Base-by-base conservation (phyloP, 2,888 invertebrate genomes). In the Sesamia inferens region DNA sequence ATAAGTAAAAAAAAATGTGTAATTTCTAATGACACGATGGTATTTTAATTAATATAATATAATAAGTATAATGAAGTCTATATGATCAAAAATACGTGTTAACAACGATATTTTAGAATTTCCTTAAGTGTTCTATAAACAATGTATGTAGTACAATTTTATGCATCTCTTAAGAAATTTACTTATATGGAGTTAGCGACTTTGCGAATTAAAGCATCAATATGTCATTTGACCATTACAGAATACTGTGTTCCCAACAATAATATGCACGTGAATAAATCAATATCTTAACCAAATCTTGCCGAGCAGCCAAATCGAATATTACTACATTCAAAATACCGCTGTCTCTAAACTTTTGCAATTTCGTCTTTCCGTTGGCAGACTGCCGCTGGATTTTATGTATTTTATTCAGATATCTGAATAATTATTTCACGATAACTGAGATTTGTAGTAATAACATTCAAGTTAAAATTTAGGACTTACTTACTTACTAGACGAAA, bases 311-410 rank as follows among this genome's bases (percentile, higher is more conserved):
- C 64, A 31, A 62, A 68, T 68, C 39, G 55, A 68, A 68, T 65
- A 61, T 68, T 39, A 55, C 44, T 51, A 47, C 44, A 57, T 54
- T 63, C 57, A 57, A 66, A 79, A 72, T 55, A 72, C 0, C 48
- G 44, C 31, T 78, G 68, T 39, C 68, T 78, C 44, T 31, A 80
- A 78, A 78, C 68, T 80, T 78, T 75, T 2, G 75, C 78, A 78
- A 80, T 78, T 78, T 78, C 55, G 68, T 78, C 75, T 61, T 55
- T 51, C 55, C 59, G 48, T 47, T 80, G 80, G 80, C 80, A 80
- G 22, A 47, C n/a, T 68, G 78, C 74, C 68, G 58, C 10, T 51
- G 68, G 55, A 44, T 80, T 68, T 68, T 47, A 80, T 68, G 58
- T 74, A 79, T 57, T 79, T 66, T 79, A 73, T 66, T 72, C 61